A percentile compares a stretch with the other conserved stretches of the same genome.
These are phyloP conservation scores for Odontomyia ornata DNA, from an alignment of 2,888 invertebrate species.

Conservation along the genomic window DNA sequence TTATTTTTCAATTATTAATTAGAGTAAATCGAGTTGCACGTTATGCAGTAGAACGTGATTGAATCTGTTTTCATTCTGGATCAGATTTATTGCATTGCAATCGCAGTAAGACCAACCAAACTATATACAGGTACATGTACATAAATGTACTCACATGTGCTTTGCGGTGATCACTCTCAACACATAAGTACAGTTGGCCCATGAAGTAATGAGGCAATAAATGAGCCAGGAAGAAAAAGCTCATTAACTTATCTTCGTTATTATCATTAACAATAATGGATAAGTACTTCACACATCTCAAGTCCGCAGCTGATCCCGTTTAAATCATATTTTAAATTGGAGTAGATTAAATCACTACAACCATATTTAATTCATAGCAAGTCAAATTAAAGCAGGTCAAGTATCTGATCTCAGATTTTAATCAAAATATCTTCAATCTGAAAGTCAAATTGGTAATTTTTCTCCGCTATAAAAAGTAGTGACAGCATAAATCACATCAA, in stretches of 20 bases:
- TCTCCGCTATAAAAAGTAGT: not conserved
- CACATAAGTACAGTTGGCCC: not conserved
- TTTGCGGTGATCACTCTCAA: too few relatives aligned
- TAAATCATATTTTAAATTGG: not conserved
- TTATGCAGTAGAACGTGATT: not conserved
- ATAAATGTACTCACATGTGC: not conserved
- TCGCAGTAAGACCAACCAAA: not conserved
- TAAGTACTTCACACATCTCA: not conserved
- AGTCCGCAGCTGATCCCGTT: not conserved
- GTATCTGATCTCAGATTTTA: not conserved
- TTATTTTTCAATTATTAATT: constrained; percentile 31
- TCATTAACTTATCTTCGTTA: not conserved
- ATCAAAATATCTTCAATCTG: not conserved
- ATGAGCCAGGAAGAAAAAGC: not conserved
- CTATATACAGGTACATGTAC: not conserved
- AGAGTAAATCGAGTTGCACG: constrained; percentile 3
- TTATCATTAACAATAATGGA: not conserved
- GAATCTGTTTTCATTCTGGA: constrained; percentile 2
- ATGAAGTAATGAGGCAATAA: constrained; percentile 10
- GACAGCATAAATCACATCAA: constrained; percentile 3
- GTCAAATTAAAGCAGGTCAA: not conserved
- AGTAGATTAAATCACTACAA: not conserved
- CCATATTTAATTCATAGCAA: not conserved
- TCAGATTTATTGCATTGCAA: not conserved
- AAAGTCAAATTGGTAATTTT: not conserved